Percentiles rank a stretch among this genome's conserved stretches.
phyloP scores from a whole-genome alignment of 2,113 vertebrate genomes.

The Penelope pileata region DNA sequence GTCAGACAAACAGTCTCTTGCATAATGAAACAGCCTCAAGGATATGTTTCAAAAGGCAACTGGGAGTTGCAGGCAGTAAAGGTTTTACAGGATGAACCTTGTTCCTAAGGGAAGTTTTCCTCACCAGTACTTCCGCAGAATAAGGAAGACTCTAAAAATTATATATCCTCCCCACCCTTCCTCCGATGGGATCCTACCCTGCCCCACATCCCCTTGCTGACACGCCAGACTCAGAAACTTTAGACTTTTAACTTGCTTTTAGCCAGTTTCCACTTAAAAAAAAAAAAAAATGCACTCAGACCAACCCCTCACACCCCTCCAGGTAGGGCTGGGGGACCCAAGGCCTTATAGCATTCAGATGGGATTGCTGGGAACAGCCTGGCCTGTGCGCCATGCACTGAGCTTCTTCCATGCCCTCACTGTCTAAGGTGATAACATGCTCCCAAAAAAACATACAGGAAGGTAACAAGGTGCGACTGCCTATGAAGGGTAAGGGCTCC shows the following conservation, averaged over 20 bases:
- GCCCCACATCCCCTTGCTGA: not conserved
- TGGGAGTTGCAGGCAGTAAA: not conserved
- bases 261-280: not conserved
- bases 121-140: constrained; percentile 5
- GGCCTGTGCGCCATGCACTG: not conserved
- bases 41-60: constrained; percentile 15
- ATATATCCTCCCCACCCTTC: constrained; percentile 14
- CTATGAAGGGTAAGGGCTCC: not conserved
- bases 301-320: not conserved
- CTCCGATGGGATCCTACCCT: not conserved
- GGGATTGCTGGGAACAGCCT: not conserved
- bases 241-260: not conserved
- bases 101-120: constrained; percentile 24
- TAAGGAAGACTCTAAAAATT: constrained; percentile 41
- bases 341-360: not conserved
- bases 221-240: not conserved
- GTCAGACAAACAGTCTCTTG: constrained; percentile 37
- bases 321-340: not conserved
- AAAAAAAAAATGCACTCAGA: not conserved
- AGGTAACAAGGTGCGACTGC: not conserved
- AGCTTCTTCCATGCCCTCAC: not conserved
- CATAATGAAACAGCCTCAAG: constrained; percentile 36
- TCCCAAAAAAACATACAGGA: not conserved
- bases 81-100: constrained; percentile 34
- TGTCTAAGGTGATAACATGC: not conserved